phyloP scores from a whole-genome alignment of 2,797 vertebrate genomes.

The Coccyzus lansbergi region DNA sequence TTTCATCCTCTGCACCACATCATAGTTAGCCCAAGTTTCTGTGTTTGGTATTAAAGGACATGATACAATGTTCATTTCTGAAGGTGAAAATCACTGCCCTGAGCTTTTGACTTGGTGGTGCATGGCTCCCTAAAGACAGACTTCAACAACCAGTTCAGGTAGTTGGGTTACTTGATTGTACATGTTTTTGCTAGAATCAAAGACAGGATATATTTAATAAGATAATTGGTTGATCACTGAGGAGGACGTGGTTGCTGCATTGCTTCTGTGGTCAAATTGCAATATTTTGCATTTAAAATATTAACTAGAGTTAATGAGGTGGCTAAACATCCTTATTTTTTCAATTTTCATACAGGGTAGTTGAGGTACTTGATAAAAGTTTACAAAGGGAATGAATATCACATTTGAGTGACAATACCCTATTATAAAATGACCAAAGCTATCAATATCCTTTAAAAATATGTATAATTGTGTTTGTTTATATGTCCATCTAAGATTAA shows the following conservation, averaged over 20 bases:
- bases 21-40: neutral
- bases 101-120: neutral
- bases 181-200: neutral
- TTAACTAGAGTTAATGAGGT: too few relatives aligned
- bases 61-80: neutral
- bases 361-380: neutral
- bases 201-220: neutral
- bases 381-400: neutral
- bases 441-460: neutral
- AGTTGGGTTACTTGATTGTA: neutral
- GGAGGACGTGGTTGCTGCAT: neutral
- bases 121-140: neutral
- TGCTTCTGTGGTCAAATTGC: neutral
- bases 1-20: neutral
- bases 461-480: neutral
- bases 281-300: neutral
- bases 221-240: rapidly evolving
- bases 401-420: neutral
- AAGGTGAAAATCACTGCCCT: neutral
- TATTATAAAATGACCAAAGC: neutral
- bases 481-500: neutral
- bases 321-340: neutral
- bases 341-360: too few relatives aligned
- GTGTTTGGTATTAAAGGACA: neutral
- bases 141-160: too few relatives aligned